phyloP scores from a whole-genome alignment of 1,140 invertebrate genomes.

The Acromyrmex heyeri region DNA sequence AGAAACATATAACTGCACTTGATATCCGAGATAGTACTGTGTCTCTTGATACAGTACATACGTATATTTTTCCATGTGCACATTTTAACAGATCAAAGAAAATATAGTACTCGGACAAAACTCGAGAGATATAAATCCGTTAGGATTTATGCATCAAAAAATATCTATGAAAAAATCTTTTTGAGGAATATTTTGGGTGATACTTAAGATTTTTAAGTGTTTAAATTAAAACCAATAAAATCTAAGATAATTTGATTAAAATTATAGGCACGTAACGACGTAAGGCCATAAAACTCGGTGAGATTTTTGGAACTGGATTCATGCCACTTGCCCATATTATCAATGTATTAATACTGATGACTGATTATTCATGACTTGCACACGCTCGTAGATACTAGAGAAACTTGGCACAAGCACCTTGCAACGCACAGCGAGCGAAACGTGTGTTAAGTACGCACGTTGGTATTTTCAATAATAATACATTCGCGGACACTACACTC shows the following conservation, averaged over 20 bases:
- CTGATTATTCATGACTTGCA: neutral
- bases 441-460: too few species aligned
- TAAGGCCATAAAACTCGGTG: neutral
- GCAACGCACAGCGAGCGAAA: neutral
- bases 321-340: slow-evolving; percentile 5
- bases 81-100: neutral
- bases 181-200: neutral
- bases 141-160: neutral
- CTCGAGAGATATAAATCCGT: neutral
- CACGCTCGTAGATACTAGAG: neutral
- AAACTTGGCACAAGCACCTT: slow-evolving; percentile 35
- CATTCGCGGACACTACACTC: neutral
- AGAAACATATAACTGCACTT: too few species aligned
- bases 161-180: neutral
- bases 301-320: neutral
- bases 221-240: too few species aligned
- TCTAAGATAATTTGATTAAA: neutral
- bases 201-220: neutral
- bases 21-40: too few species aligned
- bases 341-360: neutral
- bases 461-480: slow-evolving; percentile 35
- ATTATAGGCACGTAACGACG: neutral
- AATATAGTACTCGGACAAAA: neutral
- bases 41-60: too few species aligned
- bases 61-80: too few species aligned